phyloP scores from a whole-genome alignment of 2,113 vertebrate species.

The Petrocephalus zakoni region DNA sequence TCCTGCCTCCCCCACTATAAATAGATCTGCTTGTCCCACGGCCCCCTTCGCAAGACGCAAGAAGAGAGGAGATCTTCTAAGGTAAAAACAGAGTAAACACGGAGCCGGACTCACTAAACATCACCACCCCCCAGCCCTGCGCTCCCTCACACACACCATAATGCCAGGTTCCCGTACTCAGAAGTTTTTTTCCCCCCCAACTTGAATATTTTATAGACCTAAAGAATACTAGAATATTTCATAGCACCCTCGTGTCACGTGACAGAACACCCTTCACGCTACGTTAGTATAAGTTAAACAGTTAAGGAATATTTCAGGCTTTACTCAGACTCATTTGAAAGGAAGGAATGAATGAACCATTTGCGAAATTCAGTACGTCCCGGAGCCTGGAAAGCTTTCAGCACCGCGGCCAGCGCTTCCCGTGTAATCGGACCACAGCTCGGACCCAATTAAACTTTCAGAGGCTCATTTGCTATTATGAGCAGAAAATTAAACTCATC shows the following conservation, averaged over 20 bases:
- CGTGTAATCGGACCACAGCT: neutral
- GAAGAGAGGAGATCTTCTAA: too few relatives aligned
- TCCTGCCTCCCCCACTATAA: too few relatives aligned
- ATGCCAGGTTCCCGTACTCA: neutral
- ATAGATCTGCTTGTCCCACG: too few relatives aligned
- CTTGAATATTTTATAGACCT: neutral
- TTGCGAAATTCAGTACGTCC: neutral
- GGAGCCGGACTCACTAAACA: too few relatives aligned
- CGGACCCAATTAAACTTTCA: neutral
- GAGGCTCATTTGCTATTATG: neutral
- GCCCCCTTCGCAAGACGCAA: too few relatives aligned
- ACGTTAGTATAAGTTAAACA: neutral
- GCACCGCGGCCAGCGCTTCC: slow-evolving; percentile 24
- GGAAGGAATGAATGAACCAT: neutral
- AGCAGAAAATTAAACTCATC: neutral
- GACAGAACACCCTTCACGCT: neutral
- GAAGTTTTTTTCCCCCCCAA: neutral
- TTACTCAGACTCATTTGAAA: neutral
- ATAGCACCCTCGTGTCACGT: neutral
- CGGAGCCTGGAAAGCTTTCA: neutral
- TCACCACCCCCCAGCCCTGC: neutral
- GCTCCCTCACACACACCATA: neutral
- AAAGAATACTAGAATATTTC: neutral
- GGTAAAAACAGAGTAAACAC: too few relatives aligned
- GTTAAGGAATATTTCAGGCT: neutral